Base-by-base conservation (phyloP, 2,888 invertebrate species). In the Pachydiplax longipennis region DNA sequence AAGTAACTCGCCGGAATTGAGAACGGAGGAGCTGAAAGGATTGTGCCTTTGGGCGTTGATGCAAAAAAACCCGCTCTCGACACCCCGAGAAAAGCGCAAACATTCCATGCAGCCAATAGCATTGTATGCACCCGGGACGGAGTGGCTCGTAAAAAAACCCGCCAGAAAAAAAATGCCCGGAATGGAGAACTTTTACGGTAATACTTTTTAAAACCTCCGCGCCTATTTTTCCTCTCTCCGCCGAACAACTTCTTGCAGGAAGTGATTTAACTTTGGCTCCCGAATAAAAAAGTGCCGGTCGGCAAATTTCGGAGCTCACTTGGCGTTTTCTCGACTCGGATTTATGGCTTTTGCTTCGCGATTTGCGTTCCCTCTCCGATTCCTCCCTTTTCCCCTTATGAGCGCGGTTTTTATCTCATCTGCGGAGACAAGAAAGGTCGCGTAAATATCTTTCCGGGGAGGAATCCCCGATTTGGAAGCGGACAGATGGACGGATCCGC, bases 11-110 rank as follows among this genome's bases (percentile, higher is more conserved):
- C 12, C 58, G n/a, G 65, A 73, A 73, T 87, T 61, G 87, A 87
- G 87, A 40, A 22, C 58, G 83, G 83, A 83, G 53, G 83, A 83
- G 83, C 15, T 87, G 87, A 87, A 65, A 87, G 87, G 61, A 73
- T 73, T 31, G 73, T 13, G 73, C 73, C 73, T 73, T 22, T 18
- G 73, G 73, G 73, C 73, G 25, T 22, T 18, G 31, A 73, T 22
- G 65, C 44, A 25, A 73, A 73, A 73, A 31, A 73, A 73, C 73
- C 15, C 6, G 12, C 31, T 12, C 25, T 31, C 73, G 25, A 25
- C 73, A 73, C 73, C 73, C 73, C 31, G 25, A 73, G 65, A 65
- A 65, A 65, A 65, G 73, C 73, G 73, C 73, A 6, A 73, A 73
- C 73, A 65, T 65, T 22, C 65, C 65, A 73, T 73, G 73, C 73